Evolutionary conservation across 2,888 invertebrate species (phyloP).

Genomic region (Chouioia cunea): DNA sequence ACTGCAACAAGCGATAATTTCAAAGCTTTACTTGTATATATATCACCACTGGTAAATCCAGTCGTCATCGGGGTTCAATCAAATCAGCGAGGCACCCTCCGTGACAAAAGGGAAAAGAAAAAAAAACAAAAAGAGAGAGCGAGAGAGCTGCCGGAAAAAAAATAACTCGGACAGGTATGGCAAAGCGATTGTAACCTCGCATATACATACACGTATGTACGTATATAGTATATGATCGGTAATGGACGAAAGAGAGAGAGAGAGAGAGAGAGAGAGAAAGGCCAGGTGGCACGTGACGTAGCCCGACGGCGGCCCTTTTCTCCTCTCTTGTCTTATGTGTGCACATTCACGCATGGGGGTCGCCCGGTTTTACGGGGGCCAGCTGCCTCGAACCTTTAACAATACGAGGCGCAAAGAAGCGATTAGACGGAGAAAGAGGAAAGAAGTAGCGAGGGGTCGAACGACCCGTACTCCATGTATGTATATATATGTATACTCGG

Average conservation of each 20-base stretch:
- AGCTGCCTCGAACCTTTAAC: conserved; percentile 58
- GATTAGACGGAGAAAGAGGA: conserved; percentile 49
- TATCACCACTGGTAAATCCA: no score
- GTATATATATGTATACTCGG: not conserved
- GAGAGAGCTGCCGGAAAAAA: not conserved
- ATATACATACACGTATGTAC: conserved; percentile 43
- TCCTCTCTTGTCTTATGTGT: conserved; percentile 4
- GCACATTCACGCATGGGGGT: conserved; percentile 60
- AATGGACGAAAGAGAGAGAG: conserved; percentile 52
- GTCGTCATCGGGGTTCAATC: no score
- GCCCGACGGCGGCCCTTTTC: conserved; percentile 51
- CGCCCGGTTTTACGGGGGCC: conserved; percentile 57
- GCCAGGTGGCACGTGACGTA: conserved; percentile 68
- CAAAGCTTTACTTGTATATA: no score
- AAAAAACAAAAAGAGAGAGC: not conserved
- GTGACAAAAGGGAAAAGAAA: no score
- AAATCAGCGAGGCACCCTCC: no score
- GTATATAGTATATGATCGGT: conserved; percentile 48
- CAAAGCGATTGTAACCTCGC: no score
- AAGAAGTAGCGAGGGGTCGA: conserved; percentile 19
- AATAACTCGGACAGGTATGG: no score
- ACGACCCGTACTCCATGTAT: not conserved
- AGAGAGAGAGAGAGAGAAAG: conserved; percentile 55
- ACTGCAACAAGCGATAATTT: no score
- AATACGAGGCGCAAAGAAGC: conserved; percentile 61